These are phyloP conservation scores for Spea multiplicata DNA, from an alignment of 2,113 vertebrate species.

Conservation along the genomic window DNA sequence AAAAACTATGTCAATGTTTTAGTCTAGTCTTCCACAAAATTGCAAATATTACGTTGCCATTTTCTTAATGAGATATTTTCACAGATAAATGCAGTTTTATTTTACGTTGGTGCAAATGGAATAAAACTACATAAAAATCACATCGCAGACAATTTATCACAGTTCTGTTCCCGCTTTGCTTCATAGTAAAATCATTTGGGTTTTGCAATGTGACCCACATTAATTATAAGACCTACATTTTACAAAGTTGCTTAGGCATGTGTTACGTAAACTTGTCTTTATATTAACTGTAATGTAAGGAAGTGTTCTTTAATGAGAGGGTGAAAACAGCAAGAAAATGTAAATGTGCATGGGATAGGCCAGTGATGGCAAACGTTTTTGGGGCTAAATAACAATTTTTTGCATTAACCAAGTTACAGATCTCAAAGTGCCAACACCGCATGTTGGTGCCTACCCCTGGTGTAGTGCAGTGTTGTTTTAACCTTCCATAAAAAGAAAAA, in stretches of 20 bases:
- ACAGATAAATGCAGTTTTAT: constrained; percentile 36
- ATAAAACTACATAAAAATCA: constrained; percentile 21
- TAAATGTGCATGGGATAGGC: no score
- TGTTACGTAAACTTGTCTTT: no score
- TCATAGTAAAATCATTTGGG: neutral
- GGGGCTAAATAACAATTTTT: neutral
- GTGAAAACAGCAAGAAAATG: no score
- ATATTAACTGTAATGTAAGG: neutral
- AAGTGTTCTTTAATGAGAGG: no score
- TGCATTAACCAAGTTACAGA: no score
- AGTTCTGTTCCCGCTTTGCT: no score
- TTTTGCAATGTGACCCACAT: neutral
- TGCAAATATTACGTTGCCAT: constrained; percentile 30
- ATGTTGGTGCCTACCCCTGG: no score
- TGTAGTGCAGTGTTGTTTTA: no score
- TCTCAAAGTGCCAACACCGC: no score
- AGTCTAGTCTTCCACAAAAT: constrained; percentile 24
- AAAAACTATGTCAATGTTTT: constrained; percentile 28
- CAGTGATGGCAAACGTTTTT: no score
- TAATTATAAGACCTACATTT: no score
- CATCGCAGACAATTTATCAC: constrained; percentile 13
- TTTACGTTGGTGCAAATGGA: constrained; percentile 23
- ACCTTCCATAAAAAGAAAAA: neutral
- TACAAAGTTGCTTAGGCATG: no score
- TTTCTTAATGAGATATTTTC: constrained; percentile 31